Evolutionary conservation across 2,797 vertebrate species (phyloP).

Genomic region (Falco biarmicus): DNA sequence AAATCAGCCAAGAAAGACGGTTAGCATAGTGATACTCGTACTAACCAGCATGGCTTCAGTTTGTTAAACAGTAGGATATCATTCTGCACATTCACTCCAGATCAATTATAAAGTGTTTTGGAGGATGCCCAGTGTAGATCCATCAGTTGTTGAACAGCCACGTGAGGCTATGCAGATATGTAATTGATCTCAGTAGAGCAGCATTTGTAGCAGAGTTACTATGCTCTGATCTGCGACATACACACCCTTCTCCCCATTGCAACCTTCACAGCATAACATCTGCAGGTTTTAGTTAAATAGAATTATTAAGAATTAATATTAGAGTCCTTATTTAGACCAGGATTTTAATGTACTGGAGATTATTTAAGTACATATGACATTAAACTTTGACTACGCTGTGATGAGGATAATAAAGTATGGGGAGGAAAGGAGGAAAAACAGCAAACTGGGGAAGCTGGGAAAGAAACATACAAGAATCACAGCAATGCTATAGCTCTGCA

Average conservation of each 20-base stretch:
- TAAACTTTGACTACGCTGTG: neutral
- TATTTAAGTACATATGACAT: neutral
- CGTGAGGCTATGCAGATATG: neutral
- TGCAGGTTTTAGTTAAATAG: neutral
- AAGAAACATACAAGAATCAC: neutral
- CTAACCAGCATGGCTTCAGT: neutral
- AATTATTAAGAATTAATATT: neutral
- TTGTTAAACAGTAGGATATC: neutral
- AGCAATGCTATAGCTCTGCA: neutral
- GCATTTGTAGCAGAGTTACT: neutral
- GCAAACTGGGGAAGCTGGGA: neutral
- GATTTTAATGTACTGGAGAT: neutral
- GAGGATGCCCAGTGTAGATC: neutral
- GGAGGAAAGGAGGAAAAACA: neutral
- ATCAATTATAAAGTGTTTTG: neutral
- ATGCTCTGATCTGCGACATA: neutral
- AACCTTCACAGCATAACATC: neutral
- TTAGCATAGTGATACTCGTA: neutral
- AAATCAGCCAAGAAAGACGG: neutral
- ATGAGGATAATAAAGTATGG: too few species aligned
- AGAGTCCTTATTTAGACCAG: neutral
- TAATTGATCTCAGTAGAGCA: neutral
- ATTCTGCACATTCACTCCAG: neutral
- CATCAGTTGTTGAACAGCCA: neutral
- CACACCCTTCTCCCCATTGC: fast-evolving